Base-by-base conservation (phyloP, 1,140 invertebrate species). In the Diorhabda sublineata region DNA sequence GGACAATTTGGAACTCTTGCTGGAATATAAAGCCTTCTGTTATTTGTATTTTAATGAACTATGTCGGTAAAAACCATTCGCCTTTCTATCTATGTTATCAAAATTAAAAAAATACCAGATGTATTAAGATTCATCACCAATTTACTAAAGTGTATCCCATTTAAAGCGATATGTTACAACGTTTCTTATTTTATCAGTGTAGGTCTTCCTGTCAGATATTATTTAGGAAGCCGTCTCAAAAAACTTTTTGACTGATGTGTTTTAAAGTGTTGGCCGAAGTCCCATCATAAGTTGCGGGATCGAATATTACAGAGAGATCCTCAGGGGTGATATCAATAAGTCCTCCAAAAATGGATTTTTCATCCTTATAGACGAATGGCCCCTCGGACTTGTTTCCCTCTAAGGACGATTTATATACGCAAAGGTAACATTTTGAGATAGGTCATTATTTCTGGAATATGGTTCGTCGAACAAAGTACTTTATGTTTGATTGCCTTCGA, bases 261-360 rank as follows among this genome's bases (percentile, higher is more conserved):
- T 79, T 79, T 76, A 76, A 79, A 79, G 73, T 74, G 73, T 69
- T 67, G 69, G 67, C 64, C 69, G 70, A 75, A 64, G 67, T 66
- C 69, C 71, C 72, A 72, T 78, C 77, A 79, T 79, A 77, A 78
- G 76, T 77, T 73, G 70, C 58, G 66, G 64, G 70, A 68, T 70
- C 68, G 70, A 76, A 77, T 78, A 77, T 78, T 76, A 75, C 73
- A 57, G 67, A 26, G 26, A 66, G 71, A 72, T 69, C 73, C 77
- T 71, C 78, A 45, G 63, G 78, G 78, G 78, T 76, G 71, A 76
- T 78, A 80, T 80, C 78, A 80, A 80, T 80, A 80, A 80, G 77
- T 80, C 78, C 73, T 67, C 71, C 77, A 80, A 76, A 80, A 80
- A 80, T 80, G 77, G 78, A 80, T 80, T 80, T 79, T 79, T 80